A percentile compares a stretch with the other conserved stretches of the same genome.
phyloP scores from a whole-genome alignment of 2,888 invertebrate species.

The Crioceris asparagi region DNA sequence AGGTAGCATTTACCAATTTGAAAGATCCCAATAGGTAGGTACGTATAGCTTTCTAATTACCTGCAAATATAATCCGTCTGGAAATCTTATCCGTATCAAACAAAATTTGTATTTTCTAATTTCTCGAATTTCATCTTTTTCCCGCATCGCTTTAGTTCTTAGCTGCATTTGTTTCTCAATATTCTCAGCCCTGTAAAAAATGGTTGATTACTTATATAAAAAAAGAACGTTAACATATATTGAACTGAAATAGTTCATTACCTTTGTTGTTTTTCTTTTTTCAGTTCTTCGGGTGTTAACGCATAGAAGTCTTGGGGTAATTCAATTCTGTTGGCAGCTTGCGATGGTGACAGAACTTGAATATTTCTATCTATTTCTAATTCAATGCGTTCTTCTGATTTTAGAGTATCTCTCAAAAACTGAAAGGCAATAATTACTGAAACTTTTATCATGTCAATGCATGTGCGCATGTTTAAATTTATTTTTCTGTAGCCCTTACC shows the following conservation, averaged over 20 bases:
- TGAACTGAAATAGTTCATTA: constrained; percentile 25
- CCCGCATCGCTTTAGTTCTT: constrained; percentile 90
- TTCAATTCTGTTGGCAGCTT: constrained; percentile 55
- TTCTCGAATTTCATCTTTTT: constrained; percentile 74
- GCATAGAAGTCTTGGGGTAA: constrained; percentile 80
- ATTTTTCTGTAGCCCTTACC: constrained; percentile 39
- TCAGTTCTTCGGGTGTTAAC: constrained; percentile 71
- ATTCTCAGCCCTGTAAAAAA: constrained; percentile 51
- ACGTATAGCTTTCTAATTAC: no score
- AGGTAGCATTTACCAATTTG: no score
- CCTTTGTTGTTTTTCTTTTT: constrained; percentile 69
- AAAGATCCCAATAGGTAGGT: no score
- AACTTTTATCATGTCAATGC: no score
- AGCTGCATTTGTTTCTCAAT: constrained; percentile 74
- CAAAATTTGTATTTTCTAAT: constrained; percentile 77
- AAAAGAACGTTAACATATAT: background rate
- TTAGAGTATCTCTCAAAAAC: constrained; percentile 60
- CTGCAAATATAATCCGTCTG: constrained; percentile 74
- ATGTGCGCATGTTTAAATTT: no score
- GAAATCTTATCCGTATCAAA: constrained; percentile 77
- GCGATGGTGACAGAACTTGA: constrained; percentile 71
- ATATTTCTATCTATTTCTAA: constrained; percentile 77
- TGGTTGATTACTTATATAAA: constrained; percentile 2
- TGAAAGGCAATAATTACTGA: constrained; percentile 1
- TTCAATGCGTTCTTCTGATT: constrained; percentile 68